Percentiles rank a stretch among this genome's conserved stretches.
Evolutionary conservation across 2,888 invertebrate species (phyloP).

Genomic region (Nymphalis urticae): DNA sequence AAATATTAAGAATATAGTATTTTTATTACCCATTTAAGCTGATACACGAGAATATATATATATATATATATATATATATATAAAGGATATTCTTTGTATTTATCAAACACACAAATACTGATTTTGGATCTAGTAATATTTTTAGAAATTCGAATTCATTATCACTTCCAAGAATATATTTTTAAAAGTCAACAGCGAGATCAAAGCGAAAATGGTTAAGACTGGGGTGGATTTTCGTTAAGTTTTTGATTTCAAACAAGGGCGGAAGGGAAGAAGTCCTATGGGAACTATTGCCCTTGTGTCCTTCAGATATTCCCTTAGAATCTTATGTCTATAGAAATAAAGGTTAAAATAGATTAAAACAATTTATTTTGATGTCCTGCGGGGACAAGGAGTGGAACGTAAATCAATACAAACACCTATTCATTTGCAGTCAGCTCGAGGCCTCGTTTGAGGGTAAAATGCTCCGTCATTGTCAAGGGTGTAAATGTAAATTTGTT

Average conservation of each 20-base stretch:
- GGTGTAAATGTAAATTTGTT: constrained; percentile 30
- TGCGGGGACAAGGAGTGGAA: constrained; percentile 36
- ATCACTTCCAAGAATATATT: constrained; percentile 12
- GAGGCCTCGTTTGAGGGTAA: constrained; percentile 28
- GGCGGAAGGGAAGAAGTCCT: constrained; percentile 34
- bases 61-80: too few species aligned
- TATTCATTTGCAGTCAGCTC: constrained; percentile 39
- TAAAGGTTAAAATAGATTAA: constrained; percentile 19
- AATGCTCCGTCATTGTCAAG: constrained; percentile 18
- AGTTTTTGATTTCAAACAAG: constrained; percentile 35
- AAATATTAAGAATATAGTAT: too few species aligned
- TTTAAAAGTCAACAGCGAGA: constrained; percentile 29
- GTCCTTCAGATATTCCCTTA: constrained; percentile 8
- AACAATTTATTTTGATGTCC: constrained; percentile 11
- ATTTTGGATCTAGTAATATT: background rate
- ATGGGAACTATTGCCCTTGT: constrained; percentile 40
- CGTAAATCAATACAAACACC: constrained; percentile 47
- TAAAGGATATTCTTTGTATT: too few species aligned
- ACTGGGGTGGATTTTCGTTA: constrained; percentile 36
- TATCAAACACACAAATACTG: background rate
- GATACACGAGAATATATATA: too few species aligned
- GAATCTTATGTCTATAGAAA: constrained; percentile 5
- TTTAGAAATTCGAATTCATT: background rate
- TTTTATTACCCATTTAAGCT: too few species aligned
- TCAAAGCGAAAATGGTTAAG: constrained; percentile 39